Evolutionary conservation across 2,888 invertebrate genomes (phyloP).

Genomic region (Electrophaes corylata): DNA sequence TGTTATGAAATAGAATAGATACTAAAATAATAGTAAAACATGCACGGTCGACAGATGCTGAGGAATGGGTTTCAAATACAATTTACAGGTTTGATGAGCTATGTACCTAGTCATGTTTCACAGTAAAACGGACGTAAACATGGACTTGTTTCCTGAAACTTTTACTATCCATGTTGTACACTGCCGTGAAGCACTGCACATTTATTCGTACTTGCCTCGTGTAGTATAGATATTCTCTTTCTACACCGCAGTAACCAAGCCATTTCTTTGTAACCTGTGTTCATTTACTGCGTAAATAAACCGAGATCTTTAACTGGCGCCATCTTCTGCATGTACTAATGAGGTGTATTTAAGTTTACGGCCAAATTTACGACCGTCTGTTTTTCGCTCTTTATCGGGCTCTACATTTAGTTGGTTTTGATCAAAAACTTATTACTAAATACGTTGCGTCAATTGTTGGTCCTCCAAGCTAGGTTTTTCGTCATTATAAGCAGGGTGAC

Average conservation of each 20-base stretch:
- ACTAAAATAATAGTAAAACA: background rate
- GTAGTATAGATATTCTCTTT: background rate
- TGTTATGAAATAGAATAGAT: too few species aligned
- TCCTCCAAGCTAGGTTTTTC: background rate
- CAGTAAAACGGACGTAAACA: background rate
- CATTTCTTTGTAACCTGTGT: slow-evolving; percentile 25
- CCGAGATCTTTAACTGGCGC: slow-evolving; percentile 50
- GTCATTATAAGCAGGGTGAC: background rate
- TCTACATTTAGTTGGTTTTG: slow-evolving; percentile 29
- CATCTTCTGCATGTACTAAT: slow-evolving; percentile 59
- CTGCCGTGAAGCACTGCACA: background rate
- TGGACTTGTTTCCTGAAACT: background rate
- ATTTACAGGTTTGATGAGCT: background rate
- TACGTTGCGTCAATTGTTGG: background rate
- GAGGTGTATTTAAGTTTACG: slow-evolving; percentile 63
- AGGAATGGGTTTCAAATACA: background rate
- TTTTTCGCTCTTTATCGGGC: slow-evolving; percentile 45
- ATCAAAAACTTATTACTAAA: background rate
- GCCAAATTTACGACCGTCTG: slow-evolving; percentile 56
- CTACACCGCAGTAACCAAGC: slow-evolving; percentile 22
- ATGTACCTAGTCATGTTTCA: slow-evolving; percentile 7
- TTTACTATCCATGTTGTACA: background rate
- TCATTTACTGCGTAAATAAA: slow-evolving; percentile 43
- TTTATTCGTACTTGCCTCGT: slow-evolving; percentile 10
- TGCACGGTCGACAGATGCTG: background rate